phyloP scores from a whole-genome alignment of 1,140 invertebrate genomes.

The Acromyrmex echinatior region DNA sequence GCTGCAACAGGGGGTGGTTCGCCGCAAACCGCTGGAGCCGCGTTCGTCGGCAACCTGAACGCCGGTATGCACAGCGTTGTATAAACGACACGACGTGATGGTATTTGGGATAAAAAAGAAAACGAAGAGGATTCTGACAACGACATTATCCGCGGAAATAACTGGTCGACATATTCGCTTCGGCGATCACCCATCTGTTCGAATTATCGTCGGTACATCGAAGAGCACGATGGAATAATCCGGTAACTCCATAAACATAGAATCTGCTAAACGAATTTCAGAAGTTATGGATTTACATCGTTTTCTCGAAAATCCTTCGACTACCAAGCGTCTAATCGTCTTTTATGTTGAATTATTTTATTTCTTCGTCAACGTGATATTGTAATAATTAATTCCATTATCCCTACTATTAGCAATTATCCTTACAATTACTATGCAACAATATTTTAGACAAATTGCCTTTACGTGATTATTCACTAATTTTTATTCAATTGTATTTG shows the following conservation, averaged over 20 bases:
- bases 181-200: not conserved
- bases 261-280: not conserved
- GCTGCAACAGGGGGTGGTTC: slow-evolving; percentile 36
- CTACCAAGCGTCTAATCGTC: not conserved
- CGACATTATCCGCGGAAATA: slow-evolving; percentile 15
- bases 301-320: not conserved
- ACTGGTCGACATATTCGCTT: slow-evolving; percentile 36
- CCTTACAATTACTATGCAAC: not conserved
- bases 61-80: slow-evolving; percentile 67
- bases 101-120: not conserved
- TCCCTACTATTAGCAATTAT: not conserved
- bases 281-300: not conserved
- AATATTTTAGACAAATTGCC: not conserved
- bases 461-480: not conserved
- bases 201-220: not conserved
- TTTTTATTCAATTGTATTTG: not conserved
- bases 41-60: slow-evolving; percentile 68
- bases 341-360: not conserved
- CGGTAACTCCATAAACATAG: not conserved
- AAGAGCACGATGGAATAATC: not conserved
- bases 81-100: slow-evolving; percentile 60
- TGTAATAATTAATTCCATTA: not conserved
- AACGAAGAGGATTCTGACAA: slow-evolving; percentile 11
- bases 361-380: not conserved
- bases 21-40: slow-evolving; percentile 69